Percentiles rank a stretch among this genome's conserved stretches.
Conservation (phyloP, 2,888 invertebrate genomes). For the Diadegma fenestrale region DNA sequence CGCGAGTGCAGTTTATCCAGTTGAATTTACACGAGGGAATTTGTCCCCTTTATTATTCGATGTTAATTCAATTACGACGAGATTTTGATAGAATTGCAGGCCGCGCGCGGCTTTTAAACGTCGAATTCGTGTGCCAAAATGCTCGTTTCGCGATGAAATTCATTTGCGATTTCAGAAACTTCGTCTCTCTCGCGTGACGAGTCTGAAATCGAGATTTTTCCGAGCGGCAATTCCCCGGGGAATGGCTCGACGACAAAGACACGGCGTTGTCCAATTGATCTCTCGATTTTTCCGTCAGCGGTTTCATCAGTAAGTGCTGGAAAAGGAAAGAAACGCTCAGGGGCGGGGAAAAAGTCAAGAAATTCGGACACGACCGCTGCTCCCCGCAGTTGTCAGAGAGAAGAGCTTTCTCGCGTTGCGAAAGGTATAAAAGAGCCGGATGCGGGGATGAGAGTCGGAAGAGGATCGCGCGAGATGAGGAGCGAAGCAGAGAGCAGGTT, state of each 20-base stretch:
- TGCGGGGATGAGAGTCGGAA: conserved; percentile 71
- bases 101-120: too few relatives aligned
- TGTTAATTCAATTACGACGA: conserved; percentile 9
- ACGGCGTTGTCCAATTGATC: neutral
- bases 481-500: too few relatives aligned
- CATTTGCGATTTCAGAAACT: neutral
- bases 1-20: conserved; percentile 13
- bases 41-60: conserved; percentile 4
- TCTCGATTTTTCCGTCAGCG: neutral
- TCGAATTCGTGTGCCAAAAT: too few relatives aligned
- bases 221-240: too few relatives aligned
- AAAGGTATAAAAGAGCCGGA: conserved; percentile 68
- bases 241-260: too few relatives aligned
- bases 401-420: conserved; percentile 73
- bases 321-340: too few relatives aligned
- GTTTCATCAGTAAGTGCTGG: neutral
- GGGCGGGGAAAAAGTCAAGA: conserved; percentile 8
- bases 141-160: neutral
- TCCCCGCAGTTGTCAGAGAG: conserved; percentile 44
- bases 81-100: neutral
- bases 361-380: conserved; percentile 52
- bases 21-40: conserved; percentile 34
- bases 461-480: too few relatives aligned
- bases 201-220: conserved; percentile 32
- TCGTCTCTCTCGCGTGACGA: too few relatives aligned